A percentile compares a stretch with the other conserved stretches of the same genome.
Conservation (phyloP, 2,113 vertebrate species). For the Ammospiza nelsoni region DNA sequence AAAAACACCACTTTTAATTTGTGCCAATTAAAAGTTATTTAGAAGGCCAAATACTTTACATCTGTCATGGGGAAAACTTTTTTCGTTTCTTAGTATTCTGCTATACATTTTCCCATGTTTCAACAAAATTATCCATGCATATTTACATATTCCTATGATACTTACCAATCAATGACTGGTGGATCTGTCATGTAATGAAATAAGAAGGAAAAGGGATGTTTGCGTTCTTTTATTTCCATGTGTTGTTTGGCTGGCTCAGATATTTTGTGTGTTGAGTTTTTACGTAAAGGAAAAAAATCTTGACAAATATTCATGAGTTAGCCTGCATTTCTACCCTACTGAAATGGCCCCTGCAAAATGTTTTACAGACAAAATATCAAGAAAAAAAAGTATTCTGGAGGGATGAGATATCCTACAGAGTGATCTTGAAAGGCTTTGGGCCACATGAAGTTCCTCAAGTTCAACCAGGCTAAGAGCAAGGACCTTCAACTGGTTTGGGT, state of each 20-base stretch:
- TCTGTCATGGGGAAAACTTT: background rate
- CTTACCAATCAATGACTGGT: background rate
- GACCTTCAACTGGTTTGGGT: background rate
- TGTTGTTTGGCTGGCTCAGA: background rate
- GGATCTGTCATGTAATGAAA: background rate
- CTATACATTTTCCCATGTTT: background rate
- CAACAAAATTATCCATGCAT: background rate
- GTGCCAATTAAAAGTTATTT: background rate
- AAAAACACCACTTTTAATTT: background rate
- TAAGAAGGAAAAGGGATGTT: background rate
- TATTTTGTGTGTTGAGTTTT: background rate
- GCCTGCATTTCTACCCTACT: background rate
- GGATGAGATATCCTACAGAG: accelerated
- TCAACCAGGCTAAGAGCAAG: background rate
- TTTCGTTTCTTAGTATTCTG: background rate
- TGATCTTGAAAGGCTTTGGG: background rate
- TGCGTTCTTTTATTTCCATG: background rate
- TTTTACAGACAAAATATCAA: background rate
- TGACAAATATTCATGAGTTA: background rate
- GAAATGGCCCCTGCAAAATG: background rate
- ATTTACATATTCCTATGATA: background rate
- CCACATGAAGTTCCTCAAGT: background rate
- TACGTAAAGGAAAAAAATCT: background rate
- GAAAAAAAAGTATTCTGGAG: background rate
- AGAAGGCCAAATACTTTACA: background rate